A percentile compares a stretch with the other conserved stretches of the same genome.
Conservation (phyloP, 2,113 vertebrate genomes). For the Lepus europaeus region DNA sequence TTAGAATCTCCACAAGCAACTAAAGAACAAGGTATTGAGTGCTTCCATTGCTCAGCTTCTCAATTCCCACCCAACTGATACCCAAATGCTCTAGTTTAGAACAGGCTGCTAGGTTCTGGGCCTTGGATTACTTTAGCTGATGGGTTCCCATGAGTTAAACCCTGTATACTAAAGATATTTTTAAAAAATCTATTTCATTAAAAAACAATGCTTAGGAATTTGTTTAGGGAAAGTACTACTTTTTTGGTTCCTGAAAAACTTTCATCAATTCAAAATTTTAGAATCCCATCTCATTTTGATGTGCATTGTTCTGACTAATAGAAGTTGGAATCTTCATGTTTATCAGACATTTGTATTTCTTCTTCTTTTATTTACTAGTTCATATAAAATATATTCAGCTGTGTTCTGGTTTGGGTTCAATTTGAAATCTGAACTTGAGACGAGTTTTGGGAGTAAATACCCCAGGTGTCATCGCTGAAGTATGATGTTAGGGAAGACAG, state of each 20-base stretch:
- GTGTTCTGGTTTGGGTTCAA: constrained; percentile 9
- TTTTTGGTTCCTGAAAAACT: background rate
- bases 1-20: background rate
- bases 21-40: background rate
- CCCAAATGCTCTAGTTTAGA: background rate
- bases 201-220: background rate
- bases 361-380: constrained; percentile 37
- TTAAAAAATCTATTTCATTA: background rate
- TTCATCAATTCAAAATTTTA: background rate
- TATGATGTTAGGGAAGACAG: background rate
- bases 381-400: background rate
- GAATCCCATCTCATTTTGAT: background rate
- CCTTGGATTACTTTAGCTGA: background rate
- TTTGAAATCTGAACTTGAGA: constrained; percentile 41
- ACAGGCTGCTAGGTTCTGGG: background rate
- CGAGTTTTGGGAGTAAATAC: background rate
- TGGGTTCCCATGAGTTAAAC: background rate
- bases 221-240: background rate
- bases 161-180: background rate
- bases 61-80: background rate
- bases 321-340: background rate
- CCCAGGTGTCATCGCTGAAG: background rate
- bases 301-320: background rate
- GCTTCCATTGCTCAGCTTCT: background rate
- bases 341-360: background rate